Evolutionary conservation across 2,888 invertebrate genomes (phyloP), one percentile per base, ranked within the genome.

Genomic region (Lomographa bimaculata): DNA sequence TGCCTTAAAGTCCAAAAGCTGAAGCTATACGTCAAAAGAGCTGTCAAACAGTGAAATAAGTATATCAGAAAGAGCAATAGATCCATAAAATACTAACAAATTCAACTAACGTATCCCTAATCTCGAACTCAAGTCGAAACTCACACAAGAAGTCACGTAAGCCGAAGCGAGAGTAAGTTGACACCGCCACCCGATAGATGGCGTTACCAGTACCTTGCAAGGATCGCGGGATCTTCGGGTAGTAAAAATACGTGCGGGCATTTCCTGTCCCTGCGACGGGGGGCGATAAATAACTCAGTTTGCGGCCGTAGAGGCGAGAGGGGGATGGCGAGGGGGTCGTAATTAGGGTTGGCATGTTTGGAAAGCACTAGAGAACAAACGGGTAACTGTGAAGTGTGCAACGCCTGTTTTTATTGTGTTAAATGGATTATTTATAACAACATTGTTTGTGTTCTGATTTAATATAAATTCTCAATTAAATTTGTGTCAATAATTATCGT

Each of bases 271-370:
- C 77, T 71, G 70, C 59, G 67, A 70, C 62, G 60, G 62, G 81
- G 78, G 77, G 77, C 79, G 83, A 86, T 86, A 86, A 86, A 85
- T 85, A 84, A 85, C 81, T 85, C 80, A 85, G 84, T 83, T 85
- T 85, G 85, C 72, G 84, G 83, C 70, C 64, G 58, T 57, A 57
- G 62, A 57, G 60, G 56, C 27, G 28, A 21, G 50, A 43, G 53
- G 48, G 47, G 51, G 49, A 33, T 40, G 35, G 30, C n/a, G 51
- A 33, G 50, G 64, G 64, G 18, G 9, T 7, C 9, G 7, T 19
- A 34, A 34, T 18, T 37, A 37, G 36, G 36, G 42, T 8, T 43
- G 38, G 10, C 38, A n/a, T 17, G 28, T 27, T 27, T 27, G 21
- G 20, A 20, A 36, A 21, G 60, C 46, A 37, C 43, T 8, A 36